These are phyloP conservation scores for Fratercula arctica DNA, from an alignment of 2,797 vertebrate species.

Conservation along the genomic window DNA sequence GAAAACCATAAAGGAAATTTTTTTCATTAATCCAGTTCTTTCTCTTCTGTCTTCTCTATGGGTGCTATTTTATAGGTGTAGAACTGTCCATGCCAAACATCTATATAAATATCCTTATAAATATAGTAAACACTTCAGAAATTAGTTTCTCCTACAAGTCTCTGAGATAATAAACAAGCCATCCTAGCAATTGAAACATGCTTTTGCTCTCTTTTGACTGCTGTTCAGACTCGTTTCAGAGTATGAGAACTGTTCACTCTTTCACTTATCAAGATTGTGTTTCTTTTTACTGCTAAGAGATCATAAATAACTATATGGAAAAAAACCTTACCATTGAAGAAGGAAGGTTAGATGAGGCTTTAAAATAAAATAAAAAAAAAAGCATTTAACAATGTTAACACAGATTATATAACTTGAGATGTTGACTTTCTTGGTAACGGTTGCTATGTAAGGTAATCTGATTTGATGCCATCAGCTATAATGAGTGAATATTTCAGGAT, in stretches of 20 bases:
- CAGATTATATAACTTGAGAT: constrained; percentile 64
- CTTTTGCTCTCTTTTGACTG: not conserved
- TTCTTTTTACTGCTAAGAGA: constrained; percentile 59
- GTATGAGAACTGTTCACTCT: constrained; percentile 18
- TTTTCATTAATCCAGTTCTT: constrained; percentile 23
- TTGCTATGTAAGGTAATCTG: constrained; percentile 70
- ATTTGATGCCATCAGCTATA: constrained; percentile 66
- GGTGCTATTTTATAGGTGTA: not conserved
- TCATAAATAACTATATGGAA: constrained; percentile 55
- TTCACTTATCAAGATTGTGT: constrained; percentile 58
- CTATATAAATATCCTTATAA: not conserved
- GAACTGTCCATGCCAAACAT: not conserved
- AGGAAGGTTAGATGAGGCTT: constrained; percentile 57
- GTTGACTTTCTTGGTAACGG: constrained; percentile 74
- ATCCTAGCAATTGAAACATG: not conserved
- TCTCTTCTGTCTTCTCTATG: not conserved
- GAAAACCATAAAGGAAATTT: not conserved
- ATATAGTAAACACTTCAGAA: constrained; percentile 45
- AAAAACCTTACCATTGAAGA: constrained; percentile 60
- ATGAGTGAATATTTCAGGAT: constrained; percentile 66
- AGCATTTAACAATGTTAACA: constrained; percentile 57
- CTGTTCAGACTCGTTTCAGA: not conserved
- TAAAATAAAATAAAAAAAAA: constrained; percentile 63
- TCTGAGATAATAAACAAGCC: not conserved
- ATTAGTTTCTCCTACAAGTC: constrained; percentile 35